phyloP scores from a whole-genome alignment of 2,888 invertebrate species.

The Trichogramma evanescens region DNA sequence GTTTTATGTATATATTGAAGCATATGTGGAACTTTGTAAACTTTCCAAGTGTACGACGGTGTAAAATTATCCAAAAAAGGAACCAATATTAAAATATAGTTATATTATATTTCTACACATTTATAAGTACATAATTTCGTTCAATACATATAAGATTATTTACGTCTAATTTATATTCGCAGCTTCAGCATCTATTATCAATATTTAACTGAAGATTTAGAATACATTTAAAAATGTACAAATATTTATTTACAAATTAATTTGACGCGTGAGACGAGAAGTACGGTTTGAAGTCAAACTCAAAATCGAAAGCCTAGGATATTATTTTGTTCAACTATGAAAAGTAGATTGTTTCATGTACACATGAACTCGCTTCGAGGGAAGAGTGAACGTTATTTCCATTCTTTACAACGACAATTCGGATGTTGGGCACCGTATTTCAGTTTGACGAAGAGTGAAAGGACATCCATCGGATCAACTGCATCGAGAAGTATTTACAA shows the following conservation, averaged over 20 bases:
- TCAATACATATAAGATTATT: not conserved
- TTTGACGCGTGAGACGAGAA: not conserved
- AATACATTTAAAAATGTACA: not conserved
- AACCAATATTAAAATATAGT: slow-evolving; percentile 13
- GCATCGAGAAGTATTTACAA: no score
- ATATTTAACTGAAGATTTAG: not conserved
- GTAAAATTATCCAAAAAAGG: slow-evolving; percentile 7
- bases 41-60: slow-evolving; percentile 14
- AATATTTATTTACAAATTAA: not conserved
- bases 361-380: no score
- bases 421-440: no score
- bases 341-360: no score
- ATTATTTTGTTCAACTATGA: no score
- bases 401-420: no score
- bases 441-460: no score
- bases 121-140: not conserved
- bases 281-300: not conserved
- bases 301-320: not conserved
- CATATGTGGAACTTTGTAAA: not conserved
- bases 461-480: no score
- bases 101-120: slow-evolving; percentile 12
- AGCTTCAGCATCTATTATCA: not conserved
- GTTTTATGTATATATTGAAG: slow-evolving; percentile 21
- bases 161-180: not conserved
- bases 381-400: no score